Conservation (phyloP, 2,113 vertebrate genomes). For the Varanus komodoensis region DNA sequence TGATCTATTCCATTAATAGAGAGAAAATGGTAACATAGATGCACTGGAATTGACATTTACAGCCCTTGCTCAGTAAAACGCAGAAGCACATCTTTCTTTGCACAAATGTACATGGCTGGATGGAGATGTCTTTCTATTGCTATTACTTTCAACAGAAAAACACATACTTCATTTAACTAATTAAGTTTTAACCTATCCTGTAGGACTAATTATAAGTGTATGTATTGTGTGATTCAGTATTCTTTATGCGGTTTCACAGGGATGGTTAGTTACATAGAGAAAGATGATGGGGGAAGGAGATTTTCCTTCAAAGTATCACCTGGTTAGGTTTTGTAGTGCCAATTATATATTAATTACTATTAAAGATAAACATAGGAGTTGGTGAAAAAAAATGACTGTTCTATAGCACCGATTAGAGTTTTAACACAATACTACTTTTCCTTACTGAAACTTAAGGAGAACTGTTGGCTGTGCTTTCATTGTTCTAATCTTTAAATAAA, state of each 20-base stretch:
- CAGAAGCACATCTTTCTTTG: background rate
- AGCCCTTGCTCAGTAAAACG: background rate
- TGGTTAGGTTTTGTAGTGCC: background rate
- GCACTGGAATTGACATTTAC: background rate
- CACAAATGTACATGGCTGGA: background rate
- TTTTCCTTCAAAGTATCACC: too few relatives aligned
- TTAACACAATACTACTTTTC: background rate
- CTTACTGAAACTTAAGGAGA: background rate
- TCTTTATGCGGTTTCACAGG: background rate
- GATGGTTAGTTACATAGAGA: too few relatives aligned
- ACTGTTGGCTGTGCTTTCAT: background rate
- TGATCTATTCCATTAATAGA: background rate
- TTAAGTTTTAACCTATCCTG: background rate
- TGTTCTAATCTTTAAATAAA: background rate
- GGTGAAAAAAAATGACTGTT: background rate
- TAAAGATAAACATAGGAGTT: background rate
- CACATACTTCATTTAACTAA: background rate
- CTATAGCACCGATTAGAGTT: background rate
- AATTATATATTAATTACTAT: background rate
- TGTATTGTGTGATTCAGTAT: background rate
- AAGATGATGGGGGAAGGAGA: too few relatives aligned
- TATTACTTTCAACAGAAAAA: background rate
- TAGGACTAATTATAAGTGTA: background rate
- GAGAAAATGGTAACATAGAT: background rate
- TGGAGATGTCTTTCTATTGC: background rate